These are phyloP conservation scores for Procambarus clarkii DNA, from an alignment of 1,140 invertebrate genomes.

Conservation along the genomic window DNA sequence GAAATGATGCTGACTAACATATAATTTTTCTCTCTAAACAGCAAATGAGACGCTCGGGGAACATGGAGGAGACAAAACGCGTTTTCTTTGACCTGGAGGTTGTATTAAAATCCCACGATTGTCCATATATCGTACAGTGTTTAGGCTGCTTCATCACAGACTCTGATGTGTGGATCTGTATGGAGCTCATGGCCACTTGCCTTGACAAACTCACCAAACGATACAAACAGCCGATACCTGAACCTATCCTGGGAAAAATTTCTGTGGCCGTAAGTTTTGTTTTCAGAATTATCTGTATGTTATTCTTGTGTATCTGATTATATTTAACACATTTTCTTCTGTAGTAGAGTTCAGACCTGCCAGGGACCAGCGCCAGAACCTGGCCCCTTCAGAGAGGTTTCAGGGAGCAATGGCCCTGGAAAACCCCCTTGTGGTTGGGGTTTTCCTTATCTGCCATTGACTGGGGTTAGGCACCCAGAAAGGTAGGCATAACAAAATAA, in stretches of 20 bases:
- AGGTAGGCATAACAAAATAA: too few relatives aligned
- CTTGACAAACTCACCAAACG: slow-evolving; percentile 96
- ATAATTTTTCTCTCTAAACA: slow-evolving; percentile 75
- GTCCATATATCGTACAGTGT: slow-evolving; percentile 97
- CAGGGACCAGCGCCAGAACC: too few relatives aligned
- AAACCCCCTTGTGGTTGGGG: too few relatives aligned
- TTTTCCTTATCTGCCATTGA: too few relatives aligned
- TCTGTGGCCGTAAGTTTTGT: slow-evolving; percentile 88
- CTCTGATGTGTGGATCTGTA: slow-evolving; percentile 83
- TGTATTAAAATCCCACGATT: slow-evolving; percentile 96
- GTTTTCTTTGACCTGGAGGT: slow-evolving; percentile 99
- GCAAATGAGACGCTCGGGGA: slow-evolving; percentile 98
- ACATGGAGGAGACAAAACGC: slow-evolving; percentile 96
- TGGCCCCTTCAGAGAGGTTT: too few relatives aligned
- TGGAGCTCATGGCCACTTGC: slow-evolving; percentile 98
- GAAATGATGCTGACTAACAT: slow-evolving; percentile 52
- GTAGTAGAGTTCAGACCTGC: too few relatives aligned
- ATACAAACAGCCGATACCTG: slow-evolving; percentile 93
- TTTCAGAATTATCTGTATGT: too few relatives aligned
- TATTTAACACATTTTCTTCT: too few relatives aligned
- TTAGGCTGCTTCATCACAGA: slow-evolving; percentile 97
- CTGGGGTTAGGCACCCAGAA: too few relatives aligned
- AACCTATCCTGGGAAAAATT: slow-evolving; percentile 96
- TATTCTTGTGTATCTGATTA: too few relatives aligned
- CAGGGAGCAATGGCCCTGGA: too few relatives aligned